phyloP scores from a whole-genome alignment of 2,797 vertebrate species.

The Podargus strigoides region DNA sequence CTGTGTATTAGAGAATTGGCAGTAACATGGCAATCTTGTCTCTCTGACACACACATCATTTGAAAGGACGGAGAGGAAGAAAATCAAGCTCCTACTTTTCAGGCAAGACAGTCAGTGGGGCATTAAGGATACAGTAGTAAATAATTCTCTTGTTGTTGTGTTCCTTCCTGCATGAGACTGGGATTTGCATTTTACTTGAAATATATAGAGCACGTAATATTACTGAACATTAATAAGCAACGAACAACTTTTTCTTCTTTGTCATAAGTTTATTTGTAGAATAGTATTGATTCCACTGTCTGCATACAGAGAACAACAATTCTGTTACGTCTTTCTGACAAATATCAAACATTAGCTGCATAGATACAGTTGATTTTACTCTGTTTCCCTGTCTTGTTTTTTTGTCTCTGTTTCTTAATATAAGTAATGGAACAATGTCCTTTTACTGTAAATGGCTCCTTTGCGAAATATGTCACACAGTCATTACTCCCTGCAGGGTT shows the following conservation, averaged over 20 bases:
- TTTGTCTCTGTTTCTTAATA: slow-evolving; percentile 6
- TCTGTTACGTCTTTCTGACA: slow-evolving; percentile 5
- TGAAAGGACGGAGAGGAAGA: slow-evolving; percentile 44
- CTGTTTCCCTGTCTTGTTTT: neutral
- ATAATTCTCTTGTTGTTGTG: neutral
- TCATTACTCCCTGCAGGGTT: slow-evolving; percentile 25
- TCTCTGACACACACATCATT: slow-evolving; percentile 32
- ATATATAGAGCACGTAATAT: neutral
- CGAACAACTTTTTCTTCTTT: neutral
- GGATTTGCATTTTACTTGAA: slow-evolving; percentile 1
- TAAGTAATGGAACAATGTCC: slow-evolving; percentile 32
- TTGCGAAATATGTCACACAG: slow-evolving; percentile 6
- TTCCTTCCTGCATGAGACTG: neutral
- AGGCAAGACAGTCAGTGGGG: slow-evolving; percentile 15
- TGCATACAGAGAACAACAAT: neutral
- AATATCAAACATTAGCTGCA: slow-evolving; percentile 11
- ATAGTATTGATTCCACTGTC: neutral
- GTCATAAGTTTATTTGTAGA: slow-evolving; percentile 11
- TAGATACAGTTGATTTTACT: slow-evolving; percentile 25
- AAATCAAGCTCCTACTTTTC: slow-evolving; percentile 42
- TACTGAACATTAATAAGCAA: slow-evolving; percentile 10
- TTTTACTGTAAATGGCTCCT: slow-evolving; percentile 23
- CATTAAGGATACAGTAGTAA: slow-evolving; percentile 16
- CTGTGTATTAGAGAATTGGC: slow-evolving; percentile 55
- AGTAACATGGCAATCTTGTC: slow-evolving; percentile 58